Evolutionary conservation across 2,113 vertebrate genomes (phyloP).

Genomic region (Coracopsis vasa): DNA sequence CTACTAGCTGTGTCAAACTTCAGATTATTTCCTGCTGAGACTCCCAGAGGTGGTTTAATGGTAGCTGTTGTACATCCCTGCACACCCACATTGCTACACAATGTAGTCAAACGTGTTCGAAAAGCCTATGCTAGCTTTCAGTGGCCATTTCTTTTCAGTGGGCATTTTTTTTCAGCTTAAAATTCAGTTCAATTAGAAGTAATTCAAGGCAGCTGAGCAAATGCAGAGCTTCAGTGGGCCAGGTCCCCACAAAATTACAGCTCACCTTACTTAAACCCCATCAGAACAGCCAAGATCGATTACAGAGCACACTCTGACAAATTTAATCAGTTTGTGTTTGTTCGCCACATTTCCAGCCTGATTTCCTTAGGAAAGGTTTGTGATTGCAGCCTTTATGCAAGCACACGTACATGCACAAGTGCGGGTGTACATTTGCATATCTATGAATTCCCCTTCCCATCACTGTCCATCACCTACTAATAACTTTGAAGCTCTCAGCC

Average conservation of each 20-base stretch:
- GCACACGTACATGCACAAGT: neutral
- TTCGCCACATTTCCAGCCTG: neutral
- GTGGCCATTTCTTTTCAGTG: neutral
- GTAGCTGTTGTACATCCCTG: neutral
- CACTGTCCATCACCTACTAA: neutral
- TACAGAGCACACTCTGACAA: neutral
- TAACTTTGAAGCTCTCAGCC: neutral
- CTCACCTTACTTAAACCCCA: neutral
- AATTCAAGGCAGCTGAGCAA: neutral
- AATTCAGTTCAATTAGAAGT: neutral
- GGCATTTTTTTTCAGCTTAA: neutral
- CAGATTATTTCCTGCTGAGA: neutral
- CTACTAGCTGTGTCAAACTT: neutral
- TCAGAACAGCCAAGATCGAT: fast-evolving
- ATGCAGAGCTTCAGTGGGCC: neutral
- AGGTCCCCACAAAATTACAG: neutral
- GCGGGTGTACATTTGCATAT: neutral
- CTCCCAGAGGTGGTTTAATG: neutral
- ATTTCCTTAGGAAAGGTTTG: neutral
- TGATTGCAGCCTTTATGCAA: neutral
- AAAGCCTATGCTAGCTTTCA: neutral
- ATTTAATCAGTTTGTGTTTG: neutral
- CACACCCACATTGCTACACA: neutral
- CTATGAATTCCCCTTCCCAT: neutral
- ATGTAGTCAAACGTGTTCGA: neutral